Percentiles rank a stretch among this genome's conserved stretches.
These are phyloP conservation scores for Drosophila borealis DNA, from an alignment of 2,888 invertebrate species.

Conservation along the genomic window DNA sequence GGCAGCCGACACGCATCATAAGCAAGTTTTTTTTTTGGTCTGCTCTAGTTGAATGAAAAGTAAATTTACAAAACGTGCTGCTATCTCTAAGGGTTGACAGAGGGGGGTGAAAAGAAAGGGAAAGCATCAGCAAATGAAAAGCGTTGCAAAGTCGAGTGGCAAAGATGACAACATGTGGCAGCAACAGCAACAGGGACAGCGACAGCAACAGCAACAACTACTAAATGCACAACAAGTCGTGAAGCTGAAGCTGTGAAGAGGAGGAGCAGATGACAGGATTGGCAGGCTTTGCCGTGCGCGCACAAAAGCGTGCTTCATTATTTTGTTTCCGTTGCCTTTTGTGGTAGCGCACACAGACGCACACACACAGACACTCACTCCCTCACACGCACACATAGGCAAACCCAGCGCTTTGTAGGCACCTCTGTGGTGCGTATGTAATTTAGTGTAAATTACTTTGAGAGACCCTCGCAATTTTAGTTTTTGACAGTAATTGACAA, in stretches of 20 bases:
- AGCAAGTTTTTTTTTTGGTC: conserved; percentile 22
- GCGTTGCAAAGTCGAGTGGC: conserved; percentile 35
- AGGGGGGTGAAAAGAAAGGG: background rate
- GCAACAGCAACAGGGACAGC: conserved; percentile 4
- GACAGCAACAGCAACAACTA: background rate
- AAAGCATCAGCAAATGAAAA: conserved; percentile 25
- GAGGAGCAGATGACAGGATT: conserved; percentile 20
- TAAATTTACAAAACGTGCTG: conserved; percentile 70
- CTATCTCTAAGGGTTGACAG: conserved; percentile 11
- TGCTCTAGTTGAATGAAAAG: conserved; percentile 63
- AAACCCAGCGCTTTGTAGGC: conserved; percentile 41
- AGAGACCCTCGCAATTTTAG: conserved; percentile 63
- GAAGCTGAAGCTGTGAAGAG: conserved; percentile 26
- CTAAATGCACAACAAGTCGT: conserved; percentile 37
- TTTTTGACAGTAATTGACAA: conserved; percentile 59
- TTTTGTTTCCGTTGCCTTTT: conserved; percentile 67
- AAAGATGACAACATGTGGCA: conserved; percentile 44
- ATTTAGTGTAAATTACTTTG: conserved; percentile 77
- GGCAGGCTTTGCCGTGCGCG: conserved; percentile 49
- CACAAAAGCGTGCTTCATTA: conserved; percentile 72
- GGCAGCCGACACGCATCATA: conserved; percentile 37
- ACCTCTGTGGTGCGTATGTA: conserved; percentile 66
- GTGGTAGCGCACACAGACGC: conserved; percentile 34
- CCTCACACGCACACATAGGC: conserved; percentile 3
- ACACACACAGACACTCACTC: conserved; percentile 25